These are phyloP conservation scores for Drosophila subobscura DNA, from an alignment of 1,140 invertebrate genomes.

Conservation along the genomic window DNA sequence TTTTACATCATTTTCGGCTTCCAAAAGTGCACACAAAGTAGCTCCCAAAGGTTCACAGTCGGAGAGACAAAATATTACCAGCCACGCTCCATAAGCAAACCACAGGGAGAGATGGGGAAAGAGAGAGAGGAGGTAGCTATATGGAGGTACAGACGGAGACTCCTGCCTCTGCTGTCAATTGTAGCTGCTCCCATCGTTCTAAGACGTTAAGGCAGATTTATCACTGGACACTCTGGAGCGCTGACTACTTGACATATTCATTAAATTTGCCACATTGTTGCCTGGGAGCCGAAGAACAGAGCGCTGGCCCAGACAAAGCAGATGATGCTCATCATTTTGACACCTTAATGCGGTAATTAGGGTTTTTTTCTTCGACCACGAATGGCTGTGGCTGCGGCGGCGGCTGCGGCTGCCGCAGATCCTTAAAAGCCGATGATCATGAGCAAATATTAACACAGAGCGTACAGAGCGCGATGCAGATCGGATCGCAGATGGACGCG, in stretches of 20 bases:
- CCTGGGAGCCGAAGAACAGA: slow-evolving; percentile 19
- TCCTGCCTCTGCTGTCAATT: slow-evolving; percentile 24
- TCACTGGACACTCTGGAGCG: slow-evolving; percentile 68
- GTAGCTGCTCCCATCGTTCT: slow-evolving; percentile 46
- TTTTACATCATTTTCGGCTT: neutral
- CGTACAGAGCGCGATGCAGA: slow-evolving; percentile 37
- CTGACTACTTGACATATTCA: slow-evolving; percentile 80
- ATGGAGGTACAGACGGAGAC: slow-evolving; percentile 1
- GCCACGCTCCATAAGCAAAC: slow-evolving; percentile 56
- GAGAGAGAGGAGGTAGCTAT: neutral
- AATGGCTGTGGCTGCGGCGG: slow-evolving; percentile 9
- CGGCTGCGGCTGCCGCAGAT: slow-evolving; percentile 24
- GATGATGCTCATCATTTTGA: slow-evolving; percentile 78
- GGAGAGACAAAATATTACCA: slow-evolving; percentile 26
- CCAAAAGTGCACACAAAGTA: no score
- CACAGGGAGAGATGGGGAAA: neutral
- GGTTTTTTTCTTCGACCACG: slow-evolving; percentile 44
- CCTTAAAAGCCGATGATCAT: slow-evolving; percentile 74
- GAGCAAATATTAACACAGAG: slow-evolving; percentile 80
- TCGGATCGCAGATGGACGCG: slow-evolving; percentile 55
- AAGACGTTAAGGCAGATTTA: slow-evolving; percentile 69
- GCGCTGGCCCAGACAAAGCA: slow-evolving; percentile 42
- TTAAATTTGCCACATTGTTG: slow-evolving; percentile 81
- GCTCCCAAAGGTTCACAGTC: slow-evolving; percentile 20
- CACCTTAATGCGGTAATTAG: slow-evolving; percentile 83